phyloP scores from a whole-genome alignment of 2,113 vertebrate species.

The Neolamprologus modestus region DNA sequence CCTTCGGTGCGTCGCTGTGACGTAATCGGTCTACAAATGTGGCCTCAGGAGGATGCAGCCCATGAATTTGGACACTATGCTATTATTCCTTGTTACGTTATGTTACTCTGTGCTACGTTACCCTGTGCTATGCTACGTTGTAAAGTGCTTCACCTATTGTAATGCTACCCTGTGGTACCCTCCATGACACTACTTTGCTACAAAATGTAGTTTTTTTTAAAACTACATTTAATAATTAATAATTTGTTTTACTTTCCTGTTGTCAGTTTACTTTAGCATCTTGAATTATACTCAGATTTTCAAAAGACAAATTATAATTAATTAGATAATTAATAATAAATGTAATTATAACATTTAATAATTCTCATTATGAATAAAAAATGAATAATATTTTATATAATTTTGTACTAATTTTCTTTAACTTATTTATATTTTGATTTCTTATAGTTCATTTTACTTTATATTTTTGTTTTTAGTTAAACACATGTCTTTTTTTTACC shows the following conservation, averaged over 20 bases:
- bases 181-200: background rate
- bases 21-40: no score
- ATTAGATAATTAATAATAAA: background rate
- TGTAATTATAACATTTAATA: background rate
- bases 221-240: background rate
- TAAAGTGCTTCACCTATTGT: background rate
- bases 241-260: background rate
- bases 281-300: background rate
- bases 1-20: no score
- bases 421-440: background rate
- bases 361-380: background rate
- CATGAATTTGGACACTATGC: background rate
- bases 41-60: no score
- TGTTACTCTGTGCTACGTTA: background rate
- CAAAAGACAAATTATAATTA: background rate
- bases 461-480: background rate
- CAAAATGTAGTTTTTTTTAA: background rate
- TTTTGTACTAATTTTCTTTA: background rate
- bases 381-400: background rate
- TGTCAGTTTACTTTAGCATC: background rate
- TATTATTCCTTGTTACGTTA: background rate
- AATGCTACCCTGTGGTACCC: background rate
- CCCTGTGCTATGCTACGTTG: background rate
- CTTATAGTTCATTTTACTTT: background rate
- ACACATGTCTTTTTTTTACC: background rate